phyloP scores from a whole-genome alignment of 2,888 invertebrate species.

The Bruchidius siliquastri region DNA sequence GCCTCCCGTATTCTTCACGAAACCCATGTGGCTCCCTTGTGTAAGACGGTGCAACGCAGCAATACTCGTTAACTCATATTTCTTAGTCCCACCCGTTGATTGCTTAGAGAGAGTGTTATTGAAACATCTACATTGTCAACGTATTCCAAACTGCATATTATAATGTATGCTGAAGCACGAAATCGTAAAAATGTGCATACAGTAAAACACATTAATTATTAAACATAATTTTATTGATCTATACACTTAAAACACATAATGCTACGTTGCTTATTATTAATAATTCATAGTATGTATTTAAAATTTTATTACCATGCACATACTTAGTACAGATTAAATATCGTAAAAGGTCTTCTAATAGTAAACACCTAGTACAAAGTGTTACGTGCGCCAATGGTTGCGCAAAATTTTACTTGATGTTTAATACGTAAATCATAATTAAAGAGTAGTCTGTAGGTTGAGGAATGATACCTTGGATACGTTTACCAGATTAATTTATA shows the following conservation, averaged over 20 bases:
- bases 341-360: slow-evolving; percentile 11
- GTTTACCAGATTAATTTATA: too few relatives aligned
- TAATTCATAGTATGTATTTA: slow-evolving; percentile 21
- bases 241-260: slow-evolving; percentile 37
- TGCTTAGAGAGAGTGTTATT: too few relatives aligned
- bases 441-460: too few relatives aligned
- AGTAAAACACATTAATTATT: slow-evolving; percentile 20
- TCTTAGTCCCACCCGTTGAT: too few relatives aligned
- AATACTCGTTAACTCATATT: too few relatives aligned
- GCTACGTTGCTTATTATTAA: slow-evolving; percentile 25
- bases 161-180: neutral
- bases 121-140: too few relatives aligned
- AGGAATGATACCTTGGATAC: too few relatives aligned
- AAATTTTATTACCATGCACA: slow-evolving; percentile 3
- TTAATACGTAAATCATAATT: too few relatives aligned
- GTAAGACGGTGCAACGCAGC: too few relatives aligned
- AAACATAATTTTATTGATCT: slow-evolving; percentile 36
- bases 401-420: too few relatives aligned
- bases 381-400: neutral
- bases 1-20: too few relatives aligned
- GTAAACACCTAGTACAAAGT: slow-evolving; percentile 22
- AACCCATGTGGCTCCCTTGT: too few relatives aligned
- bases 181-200: slow-evolving; percentile 3
- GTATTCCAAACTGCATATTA: neutral
- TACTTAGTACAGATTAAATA: slow-evolving; percentile 23